Conservation (phyloP, 2,888 invertebrate genomes). For the Buathra laborator region DNA sequence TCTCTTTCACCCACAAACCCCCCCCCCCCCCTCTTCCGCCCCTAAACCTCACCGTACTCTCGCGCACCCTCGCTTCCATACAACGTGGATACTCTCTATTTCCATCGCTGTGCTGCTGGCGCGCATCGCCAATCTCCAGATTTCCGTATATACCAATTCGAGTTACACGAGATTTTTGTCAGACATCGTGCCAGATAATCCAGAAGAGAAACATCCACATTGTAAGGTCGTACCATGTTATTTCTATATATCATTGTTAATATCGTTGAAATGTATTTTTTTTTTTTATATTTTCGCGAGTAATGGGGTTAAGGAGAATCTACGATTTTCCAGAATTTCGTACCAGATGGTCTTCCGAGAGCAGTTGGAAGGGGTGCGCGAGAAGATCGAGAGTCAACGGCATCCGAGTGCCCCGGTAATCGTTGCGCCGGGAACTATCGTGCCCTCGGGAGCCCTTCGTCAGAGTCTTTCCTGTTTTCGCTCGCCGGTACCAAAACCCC, state of each 20-base stretch:
- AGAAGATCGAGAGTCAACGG: slow-evolving; percentile 70
- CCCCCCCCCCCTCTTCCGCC: slow-evolving; percentile 5
- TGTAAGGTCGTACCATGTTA: background rate
- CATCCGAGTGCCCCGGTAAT: slow-evolving; percentile 74
- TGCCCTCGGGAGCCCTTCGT: slow-evolving; percentile 81
- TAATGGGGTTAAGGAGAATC: background rate
- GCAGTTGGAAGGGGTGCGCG: background rate
- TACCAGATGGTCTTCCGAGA: background rate
- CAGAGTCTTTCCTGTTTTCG: slow-evolving; percentile 69
- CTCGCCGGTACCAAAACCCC: slow-evolving; percentile 36
- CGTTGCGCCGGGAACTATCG: slow-evolving; percentile 78
- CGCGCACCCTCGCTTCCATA: slow-evolving; percentile 7
- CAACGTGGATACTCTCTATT: slow-evolving; percentile 17
- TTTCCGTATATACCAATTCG: slow-evolving; percentile 62
- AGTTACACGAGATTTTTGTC: slow-evolving; percentile 43
- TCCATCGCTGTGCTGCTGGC: slow-evolving; percentile 35
- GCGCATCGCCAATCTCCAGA: slow-evolving; percentile 68
- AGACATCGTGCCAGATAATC: slow-evolving; percentile 15
- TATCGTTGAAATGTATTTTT: background rate
- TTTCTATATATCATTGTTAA: background rate
- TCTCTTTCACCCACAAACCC: slow-evolving; percentile 49
- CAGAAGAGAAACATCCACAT: background rate
- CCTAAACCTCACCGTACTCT: background rate
- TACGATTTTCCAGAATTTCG: slow-evolving; percentile 8
- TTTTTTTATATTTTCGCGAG: background rate